Evolutionary conservation across 2,888 invertebrate genomes (phyloP), one percentile per base, ranked within the genome.

Genomic region (Melinaea menophilus): DNA sequence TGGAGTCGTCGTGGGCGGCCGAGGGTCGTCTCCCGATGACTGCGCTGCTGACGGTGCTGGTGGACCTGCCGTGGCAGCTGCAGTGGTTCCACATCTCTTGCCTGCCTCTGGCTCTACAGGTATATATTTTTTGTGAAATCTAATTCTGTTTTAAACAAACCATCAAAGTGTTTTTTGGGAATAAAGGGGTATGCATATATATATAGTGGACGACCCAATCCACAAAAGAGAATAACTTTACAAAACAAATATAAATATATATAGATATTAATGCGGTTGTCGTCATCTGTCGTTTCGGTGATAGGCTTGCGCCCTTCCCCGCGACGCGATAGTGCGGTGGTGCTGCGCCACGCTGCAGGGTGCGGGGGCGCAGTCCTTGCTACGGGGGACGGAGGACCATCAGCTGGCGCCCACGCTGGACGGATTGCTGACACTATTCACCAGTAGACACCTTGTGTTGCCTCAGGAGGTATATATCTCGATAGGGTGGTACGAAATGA

Each of bases 31-130:
- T 76, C 64, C 81, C 79, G 65, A 55, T 75, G 63, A 70, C 78
- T 0, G 76, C 78, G 2, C 62, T 86, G 55, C 74, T 85, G 41
- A 73, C 73, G 0, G 75, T 71, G 59, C 67, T 85, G 45, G 71
- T 69, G 0, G 60, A 60, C 11, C 72, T 87, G 67, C 86, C 86
- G 51, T 90, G 89, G 89, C 65, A 68, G 5, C 75, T 77, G 63
- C 82, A 82, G 73, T 89, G 88, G 89, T 76, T 81, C 70, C 71
- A 69, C 48, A 73, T 73, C 1, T 61, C 69, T 56, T 73, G 75
- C 51, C 57, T 86, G 9, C 75, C 77, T 4, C 60, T 75, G 0
- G 75, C 79, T 2, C 33, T 80, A 22, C 81, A 85, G 83, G 87
- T 86, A n/a, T 46, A 31, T 5, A 9, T 33, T 2, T 5, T 13